Evolutionary conservation across 2,113 vertebrate genomes (phyloP), one percentile per base, ranked within the genome.

Genomic region (Dromas ardeola): DNA sequence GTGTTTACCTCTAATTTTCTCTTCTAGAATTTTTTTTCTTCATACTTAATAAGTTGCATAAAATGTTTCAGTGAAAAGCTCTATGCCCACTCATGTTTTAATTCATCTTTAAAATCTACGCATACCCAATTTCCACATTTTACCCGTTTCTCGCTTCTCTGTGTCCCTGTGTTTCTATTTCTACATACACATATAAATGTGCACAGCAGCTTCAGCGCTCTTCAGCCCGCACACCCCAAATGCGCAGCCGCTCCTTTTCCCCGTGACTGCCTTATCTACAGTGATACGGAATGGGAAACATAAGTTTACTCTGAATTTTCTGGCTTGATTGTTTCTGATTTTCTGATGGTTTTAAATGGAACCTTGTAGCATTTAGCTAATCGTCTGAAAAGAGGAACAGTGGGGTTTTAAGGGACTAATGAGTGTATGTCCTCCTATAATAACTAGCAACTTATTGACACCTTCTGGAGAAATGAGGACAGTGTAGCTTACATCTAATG

Each of bases 31-130:
- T n/a, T 23, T 84, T 40, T 65, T 42, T 3, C 40, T 29, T 36
- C 21, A 27, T 36, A 5, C 47, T 43, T 26, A 3, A 4, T 9
- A 5, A 3, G 22, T 13, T 25, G 22, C 74, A 53, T 45, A 26
- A 65, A 78, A 26, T 9, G 38, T 52, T 67, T 10, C 50, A 13
- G 22, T 71, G 42, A 18, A 62, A 76, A 71, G 15, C 32, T 65
- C 69, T 43, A 6, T 36, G 20, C 42, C 43, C 40, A 1, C 13
- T 15, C 2, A 0, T 0, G 1, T 1, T 65, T 55, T 63, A 38
- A 5, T 91, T 40, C 4, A 11, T 8, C 20, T 72, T 50, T 56
- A 8, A 17, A 59, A 32, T 1, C 45, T 34, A 0, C 10, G 22
- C 20, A 6, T 2, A 20, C 22, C 20, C 18, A 13, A 17, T 52